Evolutionary conservation across 2,113 vertebrate species (phyloP).

Genomic region (Gavialis gangeticus): DNA sequence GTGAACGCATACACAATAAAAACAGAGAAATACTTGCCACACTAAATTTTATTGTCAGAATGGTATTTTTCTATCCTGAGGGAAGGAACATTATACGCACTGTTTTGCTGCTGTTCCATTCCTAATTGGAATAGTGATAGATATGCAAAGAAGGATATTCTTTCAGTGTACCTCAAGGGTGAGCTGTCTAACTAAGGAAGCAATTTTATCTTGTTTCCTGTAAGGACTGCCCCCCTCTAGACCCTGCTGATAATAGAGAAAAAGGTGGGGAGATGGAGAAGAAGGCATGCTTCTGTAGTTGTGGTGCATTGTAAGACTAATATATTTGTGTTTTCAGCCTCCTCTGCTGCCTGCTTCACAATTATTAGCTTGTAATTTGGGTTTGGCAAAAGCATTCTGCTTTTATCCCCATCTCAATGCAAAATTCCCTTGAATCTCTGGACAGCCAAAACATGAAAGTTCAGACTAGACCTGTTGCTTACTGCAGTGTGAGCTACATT

Average conservation of each 20-base stretch:
- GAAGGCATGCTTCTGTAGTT: neutral
- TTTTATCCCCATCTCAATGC: neutral
- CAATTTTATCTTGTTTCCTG: neutral
- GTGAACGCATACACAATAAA: conserved; percentile 15
- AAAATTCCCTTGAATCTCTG: neutral
- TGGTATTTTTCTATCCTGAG: conserved; percentile 1
- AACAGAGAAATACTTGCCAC: neutral
- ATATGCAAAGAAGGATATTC: conserved; percentile 51
- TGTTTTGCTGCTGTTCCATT: neutral
- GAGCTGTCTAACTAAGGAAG: conserved; percentile 68
- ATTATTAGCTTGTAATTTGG: conserved; percentile 6
- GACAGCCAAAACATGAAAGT: neutral
- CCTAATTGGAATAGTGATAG: conserved; percentile 46
- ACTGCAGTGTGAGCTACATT: neutral
- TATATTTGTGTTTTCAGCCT: neutral
- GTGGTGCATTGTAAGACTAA: neutral
- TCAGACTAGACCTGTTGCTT: neutral
- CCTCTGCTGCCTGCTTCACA: neutral
- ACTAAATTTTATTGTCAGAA: conserved; percentile 3
- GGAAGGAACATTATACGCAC: conserved; percentile 27
- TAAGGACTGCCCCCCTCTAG: neutral
- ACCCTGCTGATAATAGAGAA: neutral
- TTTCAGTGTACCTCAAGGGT: conserved; percentile 66
- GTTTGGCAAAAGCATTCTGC: neutral
- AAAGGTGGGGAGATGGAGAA: neutral